Percentiles rank a stretch among this genome's conserved stretches.
Conservation (phyloP, 53 echinoderm and acorn worm species). For the Luidia sarsii region DNA sequence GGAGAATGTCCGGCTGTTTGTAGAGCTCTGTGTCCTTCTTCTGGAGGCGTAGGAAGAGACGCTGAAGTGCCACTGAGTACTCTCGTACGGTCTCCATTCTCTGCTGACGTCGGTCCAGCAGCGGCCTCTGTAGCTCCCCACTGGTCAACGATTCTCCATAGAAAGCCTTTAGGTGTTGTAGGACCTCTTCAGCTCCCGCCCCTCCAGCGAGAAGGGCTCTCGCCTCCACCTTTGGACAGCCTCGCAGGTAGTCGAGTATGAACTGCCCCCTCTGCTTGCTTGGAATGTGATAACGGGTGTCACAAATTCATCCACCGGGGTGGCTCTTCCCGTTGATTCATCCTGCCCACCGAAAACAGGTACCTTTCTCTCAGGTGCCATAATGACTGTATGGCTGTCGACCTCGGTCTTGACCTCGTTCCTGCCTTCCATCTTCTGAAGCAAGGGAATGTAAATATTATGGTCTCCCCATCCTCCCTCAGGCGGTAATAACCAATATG, state of each 20-base stretch:
- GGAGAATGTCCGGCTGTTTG: neutral
- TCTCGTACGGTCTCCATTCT: neutral
- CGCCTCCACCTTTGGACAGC: neutral
- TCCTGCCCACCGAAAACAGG: neutral
- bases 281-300: neutral
- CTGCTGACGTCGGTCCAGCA: neutral
- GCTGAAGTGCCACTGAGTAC: neutral
- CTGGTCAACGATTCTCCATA: conserved; percentile 5
- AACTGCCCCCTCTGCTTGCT: neutral
- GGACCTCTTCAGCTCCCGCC: neutral
- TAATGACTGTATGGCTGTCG: neutral
- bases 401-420: neutral
- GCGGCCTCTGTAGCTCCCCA: neutral
- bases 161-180: neutral
- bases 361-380: neutral
- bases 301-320: neutral
- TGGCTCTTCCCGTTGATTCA: neutral
- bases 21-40: neutral
- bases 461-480: neutral
- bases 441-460: neutral
- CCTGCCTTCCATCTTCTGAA: neutral
- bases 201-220: neutral
- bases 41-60: neutral
- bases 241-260: neutral
- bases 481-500: neutral